These are phyloP conservation scores for Microchrysa polita DNA, from an alignment of 2,888 invertebrate genomes.

Conservation along the genomic window DNA sequence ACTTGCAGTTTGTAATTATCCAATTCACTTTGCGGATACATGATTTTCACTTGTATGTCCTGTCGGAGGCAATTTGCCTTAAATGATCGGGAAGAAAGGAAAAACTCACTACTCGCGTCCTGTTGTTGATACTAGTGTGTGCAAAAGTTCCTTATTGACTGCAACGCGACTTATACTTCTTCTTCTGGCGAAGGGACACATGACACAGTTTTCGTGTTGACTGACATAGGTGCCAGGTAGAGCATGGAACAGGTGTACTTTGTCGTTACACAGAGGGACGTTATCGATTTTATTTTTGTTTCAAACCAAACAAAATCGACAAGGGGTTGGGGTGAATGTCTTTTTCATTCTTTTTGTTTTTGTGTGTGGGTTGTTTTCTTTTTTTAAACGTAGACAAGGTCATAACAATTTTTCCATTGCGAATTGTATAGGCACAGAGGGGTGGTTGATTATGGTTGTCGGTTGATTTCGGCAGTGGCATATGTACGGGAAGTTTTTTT, in stretches of 20 bases:
- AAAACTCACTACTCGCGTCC: no score
- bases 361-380: no score
- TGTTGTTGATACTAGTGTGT: not conserved
- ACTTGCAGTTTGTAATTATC: slow-evolving; percentile 64
- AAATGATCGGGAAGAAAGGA: no score
- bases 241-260: slow-evolving; percentile 42
- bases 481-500: no score
- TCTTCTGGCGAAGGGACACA: slow-evolving; percentile 9
- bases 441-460: no score
- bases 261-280: slow-evolving; percentile 1
- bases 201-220: not conserved
- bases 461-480: no score
- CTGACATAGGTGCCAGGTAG: slow-evolving; percentile 32
- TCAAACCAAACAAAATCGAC: not conserved
- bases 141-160: slow-evolving; percentile 24
- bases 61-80: no score
- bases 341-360: no score
- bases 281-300: slow-evolving; percentile 38
- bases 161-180: not conserved
- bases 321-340: not conserved
- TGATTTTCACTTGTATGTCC: not conserved
- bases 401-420: slow-evolving; percentile 18
- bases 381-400: slow-evolving; percentile 23
- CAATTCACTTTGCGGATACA: slow-evolving; percentile 58
- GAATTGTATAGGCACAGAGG: not conserved